Conservation (phyloP, 2,113 vertebrate genomes). For the Pagrus major region DNA sequence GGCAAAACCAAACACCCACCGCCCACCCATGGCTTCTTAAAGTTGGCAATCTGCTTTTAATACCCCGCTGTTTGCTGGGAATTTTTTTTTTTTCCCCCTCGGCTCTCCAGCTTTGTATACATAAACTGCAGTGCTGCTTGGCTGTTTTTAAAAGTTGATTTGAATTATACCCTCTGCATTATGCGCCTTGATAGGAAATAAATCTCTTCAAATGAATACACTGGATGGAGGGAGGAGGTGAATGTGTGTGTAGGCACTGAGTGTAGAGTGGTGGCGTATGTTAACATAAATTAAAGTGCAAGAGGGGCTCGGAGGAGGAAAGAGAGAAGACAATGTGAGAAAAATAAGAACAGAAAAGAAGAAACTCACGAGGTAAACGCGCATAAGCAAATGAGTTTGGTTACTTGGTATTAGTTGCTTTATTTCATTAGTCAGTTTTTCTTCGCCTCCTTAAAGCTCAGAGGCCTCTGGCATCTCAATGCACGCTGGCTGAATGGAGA, state of each 20-base stretch:
- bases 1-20: conserved; percentile 58
- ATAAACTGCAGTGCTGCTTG: conserved; percentile 64
- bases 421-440: conserved; percentile 32
- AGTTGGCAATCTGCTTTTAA: conserved; percentile 73
- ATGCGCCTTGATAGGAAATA: conserved; percentile 83
- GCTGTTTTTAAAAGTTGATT: conserved; percentile 83
- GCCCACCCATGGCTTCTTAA: conserved; percentile 60
- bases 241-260: conserved; percentile 27
- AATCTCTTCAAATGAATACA: conserved; percentile 85
- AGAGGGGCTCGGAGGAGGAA: conserved; percentile 20
- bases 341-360: conserved; percentile 9
- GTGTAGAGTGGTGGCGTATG: conserved; percentile 71
- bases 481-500: conserved; percentile 84
- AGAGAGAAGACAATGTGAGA: conserved; percentile 31
- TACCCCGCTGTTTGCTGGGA: conserved; percentile 52
- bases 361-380: not conserved
- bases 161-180: conserved; percentile 82
- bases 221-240: conserved; percentile 64
- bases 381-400: not conserved
- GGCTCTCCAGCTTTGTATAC: conserved; percentile 77
- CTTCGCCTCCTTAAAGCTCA: conserved; percentile 59
- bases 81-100: conserved; percentile 37
- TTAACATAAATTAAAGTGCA: conserved; percentile 85
- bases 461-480: conserved; percentile 84
- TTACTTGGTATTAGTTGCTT: conserved; percentile 20